These are phyloP conservation scores for Synchiropus splendidus DNA, from an alignment of 2,113 vertebrate species.

Conservation along the genomic window DNA sequence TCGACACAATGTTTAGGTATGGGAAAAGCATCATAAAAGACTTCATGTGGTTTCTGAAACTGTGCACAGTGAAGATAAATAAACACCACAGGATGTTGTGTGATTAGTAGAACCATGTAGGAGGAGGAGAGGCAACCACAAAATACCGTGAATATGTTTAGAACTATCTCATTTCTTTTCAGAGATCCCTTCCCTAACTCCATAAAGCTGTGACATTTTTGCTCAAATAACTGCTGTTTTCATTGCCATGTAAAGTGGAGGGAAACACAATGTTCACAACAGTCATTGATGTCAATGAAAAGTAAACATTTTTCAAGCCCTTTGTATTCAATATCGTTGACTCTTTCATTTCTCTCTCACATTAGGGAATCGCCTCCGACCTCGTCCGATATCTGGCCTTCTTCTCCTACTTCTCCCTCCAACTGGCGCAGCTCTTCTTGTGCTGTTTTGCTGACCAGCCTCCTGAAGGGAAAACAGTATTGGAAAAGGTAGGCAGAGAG, in stretches of 20 bases:
- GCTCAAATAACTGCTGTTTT: slow-evolving; percentile 6
- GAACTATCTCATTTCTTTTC: slow-evolving; percentile 2
- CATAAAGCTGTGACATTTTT: slow-evolving; percentile 1
- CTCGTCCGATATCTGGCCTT: slow-evolving; percentile 70
- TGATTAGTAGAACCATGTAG: slow-evolving; percentile 22
- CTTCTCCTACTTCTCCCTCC: slow-evolving; percentile 72
- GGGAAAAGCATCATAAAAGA: slow-evolving; percentile 16
- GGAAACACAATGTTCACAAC: too few species aligned
- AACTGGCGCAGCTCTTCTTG: slow-evolving; percentile 73
- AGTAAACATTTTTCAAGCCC: background rate
- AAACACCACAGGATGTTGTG: slow-evolving; percentile 33
- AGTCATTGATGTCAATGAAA: too few species aligned
- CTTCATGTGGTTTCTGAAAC: slow-evolving; percentile 8
- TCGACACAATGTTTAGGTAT: slow-evolving; percentile 27
- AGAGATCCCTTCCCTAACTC: too few species aligned
- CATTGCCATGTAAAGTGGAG: too few species aligned
- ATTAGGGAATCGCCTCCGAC: slow-evolving; percentile 72
- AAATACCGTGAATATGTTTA: slow-evolving; percentile 3
- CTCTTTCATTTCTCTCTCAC: slow-evolving; percentile 14
- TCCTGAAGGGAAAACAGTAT: slow-evolving; percentile 64
- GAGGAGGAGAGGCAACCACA: slow-evolving; percentile 17
- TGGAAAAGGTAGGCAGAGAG: slow-evolving; percentile 62
- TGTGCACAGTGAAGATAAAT: slow-evolving; percentile 13
- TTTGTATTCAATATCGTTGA: background rate
- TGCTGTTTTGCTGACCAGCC: slow-evolving; percentile 78